These are phyloP conservation scores for Sinopyrophorus schimmeli DNA, from an alignment of 2,888 invertebrate genomes.

Conservation along the genomic window DNA sequence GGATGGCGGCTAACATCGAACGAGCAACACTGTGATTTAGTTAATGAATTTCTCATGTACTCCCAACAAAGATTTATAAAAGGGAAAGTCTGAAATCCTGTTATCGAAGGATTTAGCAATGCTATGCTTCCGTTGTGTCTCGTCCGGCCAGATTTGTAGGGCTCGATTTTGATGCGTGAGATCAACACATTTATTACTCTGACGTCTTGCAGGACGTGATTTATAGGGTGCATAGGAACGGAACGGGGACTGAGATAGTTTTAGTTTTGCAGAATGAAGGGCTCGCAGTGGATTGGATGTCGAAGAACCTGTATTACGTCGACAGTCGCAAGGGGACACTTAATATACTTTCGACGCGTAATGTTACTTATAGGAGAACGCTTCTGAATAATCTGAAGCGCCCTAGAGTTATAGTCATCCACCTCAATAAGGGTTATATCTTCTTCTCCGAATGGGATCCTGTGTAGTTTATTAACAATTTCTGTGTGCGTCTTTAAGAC, in stretches of 20 bases:
- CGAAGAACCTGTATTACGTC: conserved; percentile 93
- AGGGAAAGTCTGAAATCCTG: conserved; percentile 86
- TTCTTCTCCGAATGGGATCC: conserved; percentile 97
- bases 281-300: conserved; percentile 93
- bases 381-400: conserved; percentile 85
- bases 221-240: conserved; percentile 78
- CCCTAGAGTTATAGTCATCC: conserved; percentile 94
- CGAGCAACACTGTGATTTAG: conserved; percentile 76
- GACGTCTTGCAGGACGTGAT: conserved; percentile 96
- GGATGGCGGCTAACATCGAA: conserved; percentile 79
- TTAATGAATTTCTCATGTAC: conserved; percentile 90
- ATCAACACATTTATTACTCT: conserved; percentile 94
- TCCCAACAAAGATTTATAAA: conserved; percentile 95
- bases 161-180: conserved; percentile 88
- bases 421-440: conserved; percentile 91
- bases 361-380: conserved; percentile 81
- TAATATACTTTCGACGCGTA: conserved; percentile 87
- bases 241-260: conserved; percentile 83
- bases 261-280: conserved; percentile 96
- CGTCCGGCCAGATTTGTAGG: conserved; percentile 92
- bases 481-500: too few species aligned
- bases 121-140: conserved; percentile 95
- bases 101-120: conserved; percentile 89
- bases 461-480: too few species aligned
- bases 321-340: conserved; percentile 92